Evolutionary conservation across 2,797 vertebrate species (phyloP), one percentile per base, ranked within the genome.

Genomic region (Oryzias sinensis): DNA sequence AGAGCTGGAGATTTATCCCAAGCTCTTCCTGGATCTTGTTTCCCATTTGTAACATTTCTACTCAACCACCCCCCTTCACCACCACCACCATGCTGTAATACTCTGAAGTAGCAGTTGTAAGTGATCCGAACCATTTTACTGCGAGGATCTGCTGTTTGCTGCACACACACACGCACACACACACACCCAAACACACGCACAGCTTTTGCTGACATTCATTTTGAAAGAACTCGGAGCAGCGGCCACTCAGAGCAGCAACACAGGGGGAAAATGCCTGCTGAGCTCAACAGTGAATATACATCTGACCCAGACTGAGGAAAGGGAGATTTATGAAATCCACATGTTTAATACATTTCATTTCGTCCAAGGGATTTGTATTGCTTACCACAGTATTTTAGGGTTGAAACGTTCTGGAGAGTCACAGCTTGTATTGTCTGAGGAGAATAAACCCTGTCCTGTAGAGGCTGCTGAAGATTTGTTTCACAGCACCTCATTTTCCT

Each of bases 291-390:
- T 84, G 85, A 86, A 85, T 86, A 84, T 88, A 88, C 80, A 81
- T 87, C 88, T 89, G 88, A 89, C 88, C 90, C 78, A 77, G 74
- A 77, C 80, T 47, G 83, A 86, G 84, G 79, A 81, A 81, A 82
- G 79, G 76, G 77, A 89, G 89, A 91, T 92, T 91, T 92, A 91
- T 91, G 87, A 89, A 91, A 86, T 88, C 89, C 90, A 92, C 91
- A 91, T 93, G 91, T 92, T 93, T 91, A 91, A 93, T 91, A 91
- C 89, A 93, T 93, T 92, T 92, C 85, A 93, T 93, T 91, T 93
- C 90, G 90, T 91, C 86, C 88, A 72, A 81, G 89, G 89, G 89
- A 90, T 89, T 91, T 90, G 88, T 88, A 88, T 85, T 88, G 87
- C 85, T 90, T 90, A 89, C 87, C 85, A 77, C 80, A 82, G 85